Base-by-base conservation (phyloP, 2,888 invertebrate species). In the Drosophila rubida region DNA sequence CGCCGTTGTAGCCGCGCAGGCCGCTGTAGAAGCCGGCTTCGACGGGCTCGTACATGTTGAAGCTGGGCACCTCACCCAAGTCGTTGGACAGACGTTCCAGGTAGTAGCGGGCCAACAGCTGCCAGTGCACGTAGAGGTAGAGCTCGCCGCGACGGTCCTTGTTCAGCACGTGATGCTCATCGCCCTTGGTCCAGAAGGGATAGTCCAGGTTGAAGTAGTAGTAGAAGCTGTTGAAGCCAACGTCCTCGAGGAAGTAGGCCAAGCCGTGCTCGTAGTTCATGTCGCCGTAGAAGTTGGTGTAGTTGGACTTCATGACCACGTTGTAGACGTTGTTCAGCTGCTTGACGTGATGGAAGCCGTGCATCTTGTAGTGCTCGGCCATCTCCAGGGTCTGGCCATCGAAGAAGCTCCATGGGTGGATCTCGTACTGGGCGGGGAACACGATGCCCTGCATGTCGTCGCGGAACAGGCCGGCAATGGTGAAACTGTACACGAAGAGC, bases 221-320 rank as follows among this genome's bases (percentile, higher is more conserved):
- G 92, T 95, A 95, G 93, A 94, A 95, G 11, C 94, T 92, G 91
- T 95, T 96, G 11, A 96, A 92, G 71, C 95, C 96, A 53, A 96
- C 92, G 89, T 97, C 96, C 90, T 96, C 96, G 16, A 94, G 94
- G 93, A 95, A 96, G 91, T 96, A 96, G 45, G 93, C 92, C 66
- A 96, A 82, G 22, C 92, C 92, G 86, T 95, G 94, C 58, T 95
- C 94, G 14, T 94, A 92, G 81, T 94, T 93, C 37, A 94, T 70
- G 25, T 94, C 92, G 70, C 93, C 92, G 71, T 94, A 93, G 64
- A 93, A 91, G 45, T 94, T 94, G 74, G 95, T 94, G 89, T 95
- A 95, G 93, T 95, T 95, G 61, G 95, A 94, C 66, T 94, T 93
- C 71, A 95, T 93, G 30, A 94, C 93, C 54, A 94, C 92, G 74